Conservation (phyloP, 2,888 invertebrate species). For the Caenorhabditis auriculariae region DNA sequence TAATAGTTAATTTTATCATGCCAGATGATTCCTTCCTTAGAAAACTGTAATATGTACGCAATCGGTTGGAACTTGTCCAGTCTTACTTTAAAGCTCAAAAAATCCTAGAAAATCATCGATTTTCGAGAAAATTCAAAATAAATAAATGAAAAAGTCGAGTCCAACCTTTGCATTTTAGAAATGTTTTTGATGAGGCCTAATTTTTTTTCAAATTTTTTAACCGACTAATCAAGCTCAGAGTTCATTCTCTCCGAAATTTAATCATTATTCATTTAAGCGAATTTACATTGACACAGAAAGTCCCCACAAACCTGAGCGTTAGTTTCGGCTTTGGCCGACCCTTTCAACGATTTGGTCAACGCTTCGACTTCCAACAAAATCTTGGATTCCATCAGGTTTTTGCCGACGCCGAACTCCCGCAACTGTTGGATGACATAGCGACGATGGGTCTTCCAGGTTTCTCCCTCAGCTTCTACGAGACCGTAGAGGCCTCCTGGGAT, state of each 20-base stretch:
- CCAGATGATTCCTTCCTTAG: too few relatives aligned
- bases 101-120: too few relatives aligned
- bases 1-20: too few relatives aligned
- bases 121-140: too few relatives aligned
- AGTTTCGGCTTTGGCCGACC: conserved; percentile 2
- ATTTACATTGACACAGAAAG: too few relatives aligned
- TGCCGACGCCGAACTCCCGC: conserved; percentile 31
- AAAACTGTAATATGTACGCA: too few relatives aligned
- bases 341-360: neutral
- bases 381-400: conserved; percentile 15
- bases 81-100: too few relatives aligned
- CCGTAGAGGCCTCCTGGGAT: conserved; percentile 29
- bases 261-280: neutral
- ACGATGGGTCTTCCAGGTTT: conserved; percentile 28
- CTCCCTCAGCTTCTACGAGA: conserved; percentile 27
- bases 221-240: too few relatives aligned
- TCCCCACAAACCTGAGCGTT: conserved; percentile 2
- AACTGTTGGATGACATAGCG: conserved; percentile 27
- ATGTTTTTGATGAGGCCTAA: too few relatives aligned
- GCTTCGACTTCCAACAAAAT: conserved; percentile 25
- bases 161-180: too few relatives aligned
- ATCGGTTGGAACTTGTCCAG: too few relatives aligned
- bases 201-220: neutral
- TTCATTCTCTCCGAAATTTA: conserved; percentile 12
- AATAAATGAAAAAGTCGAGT: too few relatives aligned